phyloP scores from a whole-genome alignment of 2,888 invertebrate genomes.

The Choristoneura rosaceana region DNA sequence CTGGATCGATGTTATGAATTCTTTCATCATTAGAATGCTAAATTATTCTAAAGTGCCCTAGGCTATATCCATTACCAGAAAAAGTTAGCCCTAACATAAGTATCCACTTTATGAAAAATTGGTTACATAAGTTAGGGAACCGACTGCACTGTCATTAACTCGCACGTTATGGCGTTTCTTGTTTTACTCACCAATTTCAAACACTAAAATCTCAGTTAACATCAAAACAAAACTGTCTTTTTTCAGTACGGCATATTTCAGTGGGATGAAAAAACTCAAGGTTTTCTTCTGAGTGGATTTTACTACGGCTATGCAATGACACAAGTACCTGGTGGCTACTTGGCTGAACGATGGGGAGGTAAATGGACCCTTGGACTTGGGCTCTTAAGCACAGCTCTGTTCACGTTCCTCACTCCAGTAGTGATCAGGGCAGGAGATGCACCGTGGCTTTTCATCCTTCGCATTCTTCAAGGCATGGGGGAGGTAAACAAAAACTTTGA shows the following conservation, averaged over 20 bases:
- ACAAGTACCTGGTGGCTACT: constrained; percentile 90
- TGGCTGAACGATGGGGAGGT: constrained; percentile 90
- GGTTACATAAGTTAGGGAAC: too few relatives aligned
- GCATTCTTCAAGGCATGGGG: constrained; percentile 88
- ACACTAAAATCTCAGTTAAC: not conserved
- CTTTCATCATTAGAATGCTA: too few relatives aligned
- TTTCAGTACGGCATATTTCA: constrained; percentile 66
- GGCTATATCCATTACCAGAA: too few relatives aligned
- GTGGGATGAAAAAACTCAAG: constrained; percentile 87
- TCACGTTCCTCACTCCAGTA: constrained; percentile 89
- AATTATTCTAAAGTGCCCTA: too few relatives aligned
- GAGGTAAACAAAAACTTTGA: constrained; percentile 75
- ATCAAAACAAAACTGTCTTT: not conserved
- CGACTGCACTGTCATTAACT: too few relatives aligned
- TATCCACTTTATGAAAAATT: too few relatives aligned
- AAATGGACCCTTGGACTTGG: constrained; percentile 90
- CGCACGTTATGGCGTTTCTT: too few relatives aligned
- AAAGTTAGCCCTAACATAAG: too few relatives aligned
- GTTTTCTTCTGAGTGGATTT: constrained; percentile 89
- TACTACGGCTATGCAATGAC: constrained; percentile 91
- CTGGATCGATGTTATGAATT: too few relatives aligned
- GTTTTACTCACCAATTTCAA: not conserved
- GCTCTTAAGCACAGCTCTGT: constrained; percentile 89
- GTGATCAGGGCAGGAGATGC: constrained; percentile 79
- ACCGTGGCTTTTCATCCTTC: constrained; percentile 70